A percentile compares a stretch with the other conserved stretches of the same genome.
These are phyloP conservation scores for Coracopsis vasa DNA, from an alignment of 2,113 vertebrate genomes.

Conservation along the genomic window DNA sequence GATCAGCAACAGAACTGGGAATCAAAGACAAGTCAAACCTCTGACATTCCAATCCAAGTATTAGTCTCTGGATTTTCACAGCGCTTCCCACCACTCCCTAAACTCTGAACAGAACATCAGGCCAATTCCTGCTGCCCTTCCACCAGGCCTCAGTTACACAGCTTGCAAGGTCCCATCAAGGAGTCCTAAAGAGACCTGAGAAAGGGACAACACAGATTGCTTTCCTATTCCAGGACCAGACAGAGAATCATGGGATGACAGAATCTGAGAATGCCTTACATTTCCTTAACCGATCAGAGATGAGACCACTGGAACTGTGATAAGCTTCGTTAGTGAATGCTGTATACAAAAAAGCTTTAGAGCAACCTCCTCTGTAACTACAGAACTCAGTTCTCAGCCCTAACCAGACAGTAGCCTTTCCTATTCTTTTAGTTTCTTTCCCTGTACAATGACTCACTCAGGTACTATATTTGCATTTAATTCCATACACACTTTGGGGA, in stretches of 20 bases:
- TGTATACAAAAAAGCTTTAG: background rate
- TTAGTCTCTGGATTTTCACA: background rate
- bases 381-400: background rate
- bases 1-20: background rate
- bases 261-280: background rate
- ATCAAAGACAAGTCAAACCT: background rate
- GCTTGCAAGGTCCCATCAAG: background rate
- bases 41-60: background rate
- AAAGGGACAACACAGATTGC: background rate
- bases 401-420: background rate
- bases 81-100: background rate
- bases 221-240: background rate
- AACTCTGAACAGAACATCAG: background rate
- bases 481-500: background rate
- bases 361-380: background rate
- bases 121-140: background rate
- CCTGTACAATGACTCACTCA: background rate
- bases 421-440: background rate
- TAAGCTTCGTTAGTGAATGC: background rate
- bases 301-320: background rate
- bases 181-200: background rate
- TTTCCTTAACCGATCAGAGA: background rate
- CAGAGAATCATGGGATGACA: background rate
- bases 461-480: constrained; percentile 1
- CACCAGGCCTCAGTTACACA: background rate